These are phyloP conservation scores for Rhyacophila evoluta DNA, from an alignment of 2,888 invertebrate genomes.

Conservation along the genomic window DNA sequence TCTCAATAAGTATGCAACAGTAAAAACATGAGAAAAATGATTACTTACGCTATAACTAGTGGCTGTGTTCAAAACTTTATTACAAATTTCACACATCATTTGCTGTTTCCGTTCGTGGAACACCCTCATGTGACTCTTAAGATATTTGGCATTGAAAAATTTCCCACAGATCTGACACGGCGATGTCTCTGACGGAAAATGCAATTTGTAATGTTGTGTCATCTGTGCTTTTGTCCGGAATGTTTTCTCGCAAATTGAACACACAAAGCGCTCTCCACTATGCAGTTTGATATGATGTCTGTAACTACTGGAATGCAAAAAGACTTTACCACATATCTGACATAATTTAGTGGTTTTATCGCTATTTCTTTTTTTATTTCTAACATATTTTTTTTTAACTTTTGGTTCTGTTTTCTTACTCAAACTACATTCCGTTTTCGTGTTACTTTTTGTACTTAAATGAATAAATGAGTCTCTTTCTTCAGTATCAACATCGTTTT, in stretches of 20 bases:
- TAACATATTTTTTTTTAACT: neutral
- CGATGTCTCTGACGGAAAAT: conserved; percentile 53
- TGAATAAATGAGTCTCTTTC: too few relatives aligned
- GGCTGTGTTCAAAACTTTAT: neutral
- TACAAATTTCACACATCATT: neutral
- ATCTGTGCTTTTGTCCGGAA: conserved; percentile 58
- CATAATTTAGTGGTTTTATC: conserved; percentile 6
- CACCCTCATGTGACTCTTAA: conserved; percentile 36
- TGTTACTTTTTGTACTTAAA: too few relatives aligned
- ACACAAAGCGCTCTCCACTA: conserved; percentile 56
- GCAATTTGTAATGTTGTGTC: conserved; percentile 58
- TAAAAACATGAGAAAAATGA: too few relatives aligned
- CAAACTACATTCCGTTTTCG: too few relatives aligned
- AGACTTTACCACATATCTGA: conserved; percentile 27
- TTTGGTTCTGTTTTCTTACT: neutral
- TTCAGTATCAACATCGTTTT: neutral
- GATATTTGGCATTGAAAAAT: conserved; percentile 57
- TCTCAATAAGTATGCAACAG: too few relatives aligned
- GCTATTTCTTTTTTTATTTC: neutral
- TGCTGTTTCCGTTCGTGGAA: neutral
- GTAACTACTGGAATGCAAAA: neutral
- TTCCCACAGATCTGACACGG: conserved; percentile 57
- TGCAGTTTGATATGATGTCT: conserved; percentile 29
- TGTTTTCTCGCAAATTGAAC: conserved; percentile 58
- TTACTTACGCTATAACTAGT: conserved; percentile 5